A percentile compares a stretch with the other conserved stretches of the same genome.
These are phyloP conservation scores for Paratrypauchen microcephalus DNA, from an alignment of 2,797 vertebrate genomes.

Conservation along the genomic window DNA sequence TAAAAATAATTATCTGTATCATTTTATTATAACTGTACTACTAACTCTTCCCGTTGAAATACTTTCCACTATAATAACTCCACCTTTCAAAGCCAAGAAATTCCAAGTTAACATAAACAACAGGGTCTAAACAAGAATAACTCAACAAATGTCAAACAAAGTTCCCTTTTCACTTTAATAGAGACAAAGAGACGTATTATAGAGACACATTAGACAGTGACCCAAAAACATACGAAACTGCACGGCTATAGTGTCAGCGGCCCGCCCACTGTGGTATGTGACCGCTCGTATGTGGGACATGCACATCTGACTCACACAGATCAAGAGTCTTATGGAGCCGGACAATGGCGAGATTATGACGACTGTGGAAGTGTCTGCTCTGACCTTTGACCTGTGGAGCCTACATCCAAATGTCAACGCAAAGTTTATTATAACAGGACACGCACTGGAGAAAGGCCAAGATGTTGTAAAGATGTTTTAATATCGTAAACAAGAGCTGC, in stretches of 20 bases:
- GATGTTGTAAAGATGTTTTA: not conserved
- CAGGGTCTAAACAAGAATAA: not conserved
- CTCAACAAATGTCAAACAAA: not conserved
- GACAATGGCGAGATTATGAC: not conserved
- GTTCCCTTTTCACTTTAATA: not conserved
- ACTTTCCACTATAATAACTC: not conserved
- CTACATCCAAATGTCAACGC: not conserved
- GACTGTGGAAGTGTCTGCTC: not conserved
- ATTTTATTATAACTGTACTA: not conserved
- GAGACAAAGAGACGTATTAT: too few species aligned
- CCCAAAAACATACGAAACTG: not conserved
- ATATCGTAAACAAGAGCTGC: too few species aligned
- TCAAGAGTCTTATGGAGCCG: not conserved
- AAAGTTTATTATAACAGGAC: not conserved
- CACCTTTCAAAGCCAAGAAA: not conserved
- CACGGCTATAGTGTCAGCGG: slow-evolving; percentile 15
- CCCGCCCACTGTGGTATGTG: slow-evolving; percentile 14
- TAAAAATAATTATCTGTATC: too few species aligned
- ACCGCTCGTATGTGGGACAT: not conserved
- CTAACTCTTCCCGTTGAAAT: not conserved
- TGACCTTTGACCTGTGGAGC: not conserved
- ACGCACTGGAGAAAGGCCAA: not conserved
- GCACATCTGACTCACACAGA: not conserved
- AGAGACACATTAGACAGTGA: too few species aligned
- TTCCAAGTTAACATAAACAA: not conserved